These are phyloP conservation scores for Orthosia cruda DNA, from an alignment of 2,888 invertebrate species.

Conservation along the genomic window DNA sequence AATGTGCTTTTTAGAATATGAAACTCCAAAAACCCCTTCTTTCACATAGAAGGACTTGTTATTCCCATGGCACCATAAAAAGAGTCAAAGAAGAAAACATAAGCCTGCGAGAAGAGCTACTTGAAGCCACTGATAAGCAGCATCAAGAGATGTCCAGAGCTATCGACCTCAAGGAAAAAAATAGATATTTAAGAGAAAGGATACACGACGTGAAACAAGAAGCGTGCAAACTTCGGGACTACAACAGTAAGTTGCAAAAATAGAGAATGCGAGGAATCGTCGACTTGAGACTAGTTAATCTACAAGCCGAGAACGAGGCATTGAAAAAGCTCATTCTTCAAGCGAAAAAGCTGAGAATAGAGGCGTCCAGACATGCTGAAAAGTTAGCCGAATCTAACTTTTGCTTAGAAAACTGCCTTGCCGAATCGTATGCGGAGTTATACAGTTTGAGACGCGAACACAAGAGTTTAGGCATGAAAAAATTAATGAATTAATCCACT, in stretches of 20 bases:
- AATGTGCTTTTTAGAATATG: conserved; percentile 63
- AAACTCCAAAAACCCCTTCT: conserved; percentile 67
- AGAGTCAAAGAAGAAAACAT: conserved; percentile 75
- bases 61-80: conserved; percentile 49
- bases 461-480: conserved; percentile 30
- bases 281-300: conserved; percentile 64
- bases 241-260: conserved; percentile 58
- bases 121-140: conserved; percentile 81
- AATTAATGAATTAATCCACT: conserved; percentile 4
- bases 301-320: conserved; percentile 77
- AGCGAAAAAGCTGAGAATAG: conserved; percentile 77
- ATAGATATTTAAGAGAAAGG: conserved; percentile 71
- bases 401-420: conserved; percentile 78
- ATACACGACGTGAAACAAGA: conserved; percentile 75
- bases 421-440: conserved; percentile 75
- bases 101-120: conserved; percentile 72
- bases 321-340: conserved; percentile 75
- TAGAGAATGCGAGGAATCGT: conserved; percentile 59
- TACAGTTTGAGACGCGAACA: conserved; percentile 70
- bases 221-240: conserved; percentile 69
- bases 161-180: conserved; percentile 83
- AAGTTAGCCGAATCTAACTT: conserved; percentile 82
- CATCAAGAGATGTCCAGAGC: conserved; percentile 88
- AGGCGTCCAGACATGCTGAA: conserved; percentile 80
- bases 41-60: conserved; percentile 32